Evolutionary conservation across 2,797 vertebrate genomes (phyloP).

Genomic region (Acrossocheilus fasciatus): DNA sequence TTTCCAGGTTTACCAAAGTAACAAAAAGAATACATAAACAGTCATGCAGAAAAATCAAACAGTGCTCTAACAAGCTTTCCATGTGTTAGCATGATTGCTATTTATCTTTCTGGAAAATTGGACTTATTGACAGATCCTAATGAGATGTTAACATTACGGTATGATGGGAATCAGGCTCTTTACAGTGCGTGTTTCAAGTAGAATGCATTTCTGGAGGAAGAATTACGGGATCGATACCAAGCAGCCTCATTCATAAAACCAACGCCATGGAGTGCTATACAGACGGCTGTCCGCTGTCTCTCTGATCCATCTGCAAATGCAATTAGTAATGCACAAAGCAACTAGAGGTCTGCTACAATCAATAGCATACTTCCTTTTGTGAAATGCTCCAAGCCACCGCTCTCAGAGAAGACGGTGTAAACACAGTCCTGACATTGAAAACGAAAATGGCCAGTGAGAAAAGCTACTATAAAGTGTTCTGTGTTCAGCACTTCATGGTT

Average conservation of each 20-base stretch:
- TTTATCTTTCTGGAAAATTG: slow-evolving; percentile 41
- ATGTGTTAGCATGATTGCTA: slow-evolving; percentile 29
- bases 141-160: slow-evolving; percentile 44
- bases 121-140: slow-evolving; percentile 42
- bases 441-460: neutral
- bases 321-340: slow-evolving; percentile 55
- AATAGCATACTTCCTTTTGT: slow-evolving; percentile 49
- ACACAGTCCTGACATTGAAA: slow-evolving; percentile 5
- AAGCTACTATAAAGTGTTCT: slow-evolving; percentile 37
- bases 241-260: slow-evolving; percentile 51
- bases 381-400: slow-evolving; percentile 31
- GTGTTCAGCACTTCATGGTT: slow-evolving; percentile 48
- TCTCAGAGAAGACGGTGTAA: slow-evolving; percentile 22
- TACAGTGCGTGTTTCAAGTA: slow-evolving; percentile 29
- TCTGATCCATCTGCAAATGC: slow-evolving; percentile 54
- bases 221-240: slow-evolving; percentile 38
- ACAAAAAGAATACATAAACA: neutral
- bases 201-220: slow-evolving; percentile 33
- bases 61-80: slow-evolving; percentile 18
- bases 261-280: slow-evolving; percentile 39
- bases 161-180: slow-evolving; percentile 38
- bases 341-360: slow-evolving; percentile 51
- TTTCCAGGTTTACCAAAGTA: slow-evolving; percentile 17
- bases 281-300: slow-evolving; percentile 43
- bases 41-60: neutral